phyloP scores from a whole-genome alignment of 2,113 vertebrate species.

The Larimichthys crocea region DNA sequence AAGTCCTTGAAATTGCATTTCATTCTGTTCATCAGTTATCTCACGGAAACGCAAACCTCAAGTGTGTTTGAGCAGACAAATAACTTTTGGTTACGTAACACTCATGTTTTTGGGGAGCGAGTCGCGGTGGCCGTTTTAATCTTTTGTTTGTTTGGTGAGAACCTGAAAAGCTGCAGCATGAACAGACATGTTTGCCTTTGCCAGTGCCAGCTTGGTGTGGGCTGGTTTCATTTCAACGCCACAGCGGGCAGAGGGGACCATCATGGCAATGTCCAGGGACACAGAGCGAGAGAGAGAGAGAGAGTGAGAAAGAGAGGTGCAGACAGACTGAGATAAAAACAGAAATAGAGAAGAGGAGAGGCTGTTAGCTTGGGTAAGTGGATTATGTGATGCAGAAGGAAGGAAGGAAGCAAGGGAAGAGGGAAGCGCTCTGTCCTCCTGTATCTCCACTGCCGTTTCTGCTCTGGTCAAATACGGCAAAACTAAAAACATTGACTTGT shows the following conservation, averaged over 20 bases:
- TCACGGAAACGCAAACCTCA: conserved; percentile 46
- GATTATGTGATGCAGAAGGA: conserved; percentile 65
- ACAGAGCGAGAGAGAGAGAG: conserved; percentile 40
- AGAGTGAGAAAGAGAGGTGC: conserved; percentile 19
- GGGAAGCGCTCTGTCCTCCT: conserved; percentile 40
- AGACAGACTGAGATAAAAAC: conserved; percentile 42
- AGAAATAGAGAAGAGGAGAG: conserved; percentile 51
- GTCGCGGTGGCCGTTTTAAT: conserved; percentile 21
- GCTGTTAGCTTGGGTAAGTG: conserved; percentile 58
- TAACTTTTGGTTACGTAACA: conserved; percentile 47
- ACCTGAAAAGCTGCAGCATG: conserved; percentile 37
- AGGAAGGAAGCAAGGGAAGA: conserved; percentile 30
- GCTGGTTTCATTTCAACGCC: conserved; percentile 66
- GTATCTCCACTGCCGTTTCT: conserved; percentile 11
- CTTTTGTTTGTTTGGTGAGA: conserved; percentile 30
- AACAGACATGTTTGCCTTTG: conserved; percentile 38
- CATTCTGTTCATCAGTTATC: background rate
- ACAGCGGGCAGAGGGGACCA: conserved; percentile 67
- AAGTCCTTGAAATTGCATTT: conserved; percentile 22
- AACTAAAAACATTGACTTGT: conserved; percentile 22
- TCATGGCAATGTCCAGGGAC: conserved; percentile 60
- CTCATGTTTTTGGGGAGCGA: conserved; percentile 33
- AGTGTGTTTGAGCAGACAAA: conserved; percentile 52
- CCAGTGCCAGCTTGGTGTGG: conserved; percentile 64
- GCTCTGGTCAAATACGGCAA: conserved; percentile 45